Conservation (phyloP, 2,113 vertebrate genomes). For the Propithecus coquereli region DNA sequence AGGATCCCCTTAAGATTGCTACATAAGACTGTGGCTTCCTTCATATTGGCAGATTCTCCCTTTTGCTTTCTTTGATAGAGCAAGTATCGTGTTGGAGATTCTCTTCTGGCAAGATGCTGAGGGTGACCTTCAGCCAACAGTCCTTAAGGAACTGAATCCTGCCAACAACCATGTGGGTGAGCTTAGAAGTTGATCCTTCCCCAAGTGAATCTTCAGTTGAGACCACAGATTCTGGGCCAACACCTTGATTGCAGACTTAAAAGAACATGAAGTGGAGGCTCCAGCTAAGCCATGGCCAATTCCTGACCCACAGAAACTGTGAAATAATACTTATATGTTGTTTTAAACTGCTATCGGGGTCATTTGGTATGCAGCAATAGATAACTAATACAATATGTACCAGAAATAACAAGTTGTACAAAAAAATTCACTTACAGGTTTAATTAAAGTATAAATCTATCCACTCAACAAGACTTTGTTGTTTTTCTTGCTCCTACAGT, state of each 20-base stretch:
- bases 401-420: neutral
- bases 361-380: neutral
- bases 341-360: neutral
- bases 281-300: neutral
- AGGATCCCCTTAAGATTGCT: neutral
- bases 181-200: neutral
- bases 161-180: neutral
- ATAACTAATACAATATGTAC: neutral
- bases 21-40: neutral
- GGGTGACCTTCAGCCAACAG: neutral
- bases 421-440: neutral
- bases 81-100: neutral
- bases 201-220: neutral
- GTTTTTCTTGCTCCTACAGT: neutral
- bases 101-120: neutral
- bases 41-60: neutral
- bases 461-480: neutral
- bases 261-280: neutral
- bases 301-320: neutral
- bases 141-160: neutral
- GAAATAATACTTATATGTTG: neutral
- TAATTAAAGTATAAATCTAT: neutral
- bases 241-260: neutral
- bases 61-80: neutral
- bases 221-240: neutral